Conservation (phyloP, 2,797 vertebrate genomes). For the Hirundo rustica region DNA sequence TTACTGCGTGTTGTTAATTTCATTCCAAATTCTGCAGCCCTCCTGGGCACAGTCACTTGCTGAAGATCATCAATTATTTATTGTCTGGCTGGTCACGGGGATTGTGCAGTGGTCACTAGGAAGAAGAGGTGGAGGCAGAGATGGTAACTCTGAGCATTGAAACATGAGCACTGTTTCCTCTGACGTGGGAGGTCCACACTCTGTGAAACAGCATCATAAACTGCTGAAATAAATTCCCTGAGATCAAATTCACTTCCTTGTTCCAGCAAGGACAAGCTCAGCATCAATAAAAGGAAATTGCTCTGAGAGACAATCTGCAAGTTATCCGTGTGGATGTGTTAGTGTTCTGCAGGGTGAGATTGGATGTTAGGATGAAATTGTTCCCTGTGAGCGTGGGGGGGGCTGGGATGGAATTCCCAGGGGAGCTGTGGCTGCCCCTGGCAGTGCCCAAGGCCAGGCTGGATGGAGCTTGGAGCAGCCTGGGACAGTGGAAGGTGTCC, state of each 20-base stretch:
- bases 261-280: not conserved
- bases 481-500: not conserved
- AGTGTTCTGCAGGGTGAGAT: not conserved
- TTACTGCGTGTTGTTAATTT: not conserved
- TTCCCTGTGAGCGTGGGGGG: rapidly evolving
- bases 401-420: not conserved
- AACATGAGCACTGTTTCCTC: not conserved
- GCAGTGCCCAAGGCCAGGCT: rapidly evolving
- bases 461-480: rapidly evolving
- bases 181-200: not conserved
- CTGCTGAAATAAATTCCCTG: not conserved
- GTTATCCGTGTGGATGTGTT: rapidly evolving
- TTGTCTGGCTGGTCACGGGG: not conserved
- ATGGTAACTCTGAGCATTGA: not conserved
- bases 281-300: slow-evolving; percentile 23
- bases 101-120: not conserved
- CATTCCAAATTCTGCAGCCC: not conserved
- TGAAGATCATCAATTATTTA: not conserved
- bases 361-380: not conserved
- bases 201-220: slow-evolving; percentile 19
- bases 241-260: not conserved
- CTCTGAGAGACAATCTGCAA: not conserved
- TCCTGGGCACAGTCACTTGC: not conserved
- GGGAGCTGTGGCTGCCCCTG: not conserved
- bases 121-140: not conserved